phyloP scores from a whole-genome alignment of 2,113 vertebrate species.

The Grammomys dolichurus region DNA sequence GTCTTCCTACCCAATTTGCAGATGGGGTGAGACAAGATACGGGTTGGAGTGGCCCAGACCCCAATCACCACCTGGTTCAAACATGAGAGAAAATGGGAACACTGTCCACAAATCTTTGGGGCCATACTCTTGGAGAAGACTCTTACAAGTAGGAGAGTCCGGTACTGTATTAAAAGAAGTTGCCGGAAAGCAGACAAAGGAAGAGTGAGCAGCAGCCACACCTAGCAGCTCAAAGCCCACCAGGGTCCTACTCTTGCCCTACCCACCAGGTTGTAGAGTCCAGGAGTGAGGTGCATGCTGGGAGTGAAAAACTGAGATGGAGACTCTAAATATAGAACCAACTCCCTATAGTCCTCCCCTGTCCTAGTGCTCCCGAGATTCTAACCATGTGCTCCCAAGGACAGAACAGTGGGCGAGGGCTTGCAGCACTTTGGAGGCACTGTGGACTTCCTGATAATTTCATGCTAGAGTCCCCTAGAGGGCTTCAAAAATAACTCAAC shows the following conservation, averaged over 20 bases:
- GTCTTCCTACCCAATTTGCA: background rate
- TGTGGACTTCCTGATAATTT: background rate
- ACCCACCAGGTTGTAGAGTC: background rate
- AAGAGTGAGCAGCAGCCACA: background rate
- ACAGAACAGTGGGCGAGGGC: too few relatives aligned
- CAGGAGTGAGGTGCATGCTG: background rate
- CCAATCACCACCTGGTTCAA: background rate
- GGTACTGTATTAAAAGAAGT: background rate
- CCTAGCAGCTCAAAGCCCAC: background rate
- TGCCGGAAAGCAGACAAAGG: background rate
- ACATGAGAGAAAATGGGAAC: background rate
- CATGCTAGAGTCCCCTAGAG: background rate
- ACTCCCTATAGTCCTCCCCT: background rate
- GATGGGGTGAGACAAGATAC: background rate
- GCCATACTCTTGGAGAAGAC: background rate
- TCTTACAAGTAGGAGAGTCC: too few relatives aligned
- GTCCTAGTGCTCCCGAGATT: too few relatives aligned
- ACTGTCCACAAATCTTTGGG: background rate
- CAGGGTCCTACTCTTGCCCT: too few relatives aligned
- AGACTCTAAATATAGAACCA: background rate
- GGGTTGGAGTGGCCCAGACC: background rate
- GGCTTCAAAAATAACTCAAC: background rate
- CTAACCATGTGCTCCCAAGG: too few relatives aligned
- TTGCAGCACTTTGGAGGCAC: background rate
- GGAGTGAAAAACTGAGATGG: background rate